Evolutionary conservation across 23 tunicate species (phyloP), one percentile per base, ranked within the genome.

Genomic region (Corella eumyota): DNA sequence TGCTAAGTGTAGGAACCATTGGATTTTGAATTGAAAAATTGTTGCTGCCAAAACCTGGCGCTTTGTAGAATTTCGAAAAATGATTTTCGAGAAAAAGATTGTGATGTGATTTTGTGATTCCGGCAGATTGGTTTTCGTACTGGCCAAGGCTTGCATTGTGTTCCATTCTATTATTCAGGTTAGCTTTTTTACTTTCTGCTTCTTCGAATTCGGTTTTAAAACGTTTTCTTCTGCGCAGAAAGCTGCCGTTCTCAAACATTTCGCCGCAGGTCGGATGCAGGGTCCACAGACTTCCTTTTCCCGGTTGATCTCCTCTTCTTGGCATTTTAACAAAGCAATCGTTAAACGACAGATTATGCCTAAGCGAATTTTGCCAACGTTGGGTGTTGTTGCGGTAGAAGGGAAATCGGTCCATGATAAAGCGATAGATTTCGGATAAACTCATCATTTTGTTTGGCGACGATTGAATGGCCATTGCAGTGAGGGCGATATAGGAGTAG

Each of bases 341-440:
- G 70, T 90, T 90, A 45, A 90, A 90, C 6, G 84, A 74, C 7
- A 90, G 58, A 38, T 90, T 90, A 63, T 90, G 97, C 24, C 97
- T 82, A 17, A 90, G 45, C 4, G 97, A 90, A 53, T 90, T 90
- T 44, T 90, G 97, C 97, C 97, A 90, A n/a, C 97, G 80, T 35
- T 80, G 97, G 17, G 90, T 80, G 52, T 90, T 90, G 33, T 90
- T 80, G n/a, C 97, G 77, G 51, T 90, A 90, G 66, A 79, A 90
- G 4, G 97, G 97, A 56, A 73, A 90, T 25, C 78, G 58, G 37
- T 90, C 83, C 90, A 80, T 90, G 67, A 90, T 90, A 71, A 63
- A 90, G 13, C 76, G 66, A 64, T 90, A 90, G 9, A 90, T 90
- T 25, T 90, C 97, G 5, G 90, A 67, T 50, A 90, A 36, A 33